Percentiles rank a stretch among this genome's conserved stretches.
Conservation (phyloP, 2,888 invertebrate species). For the Trachelus tabidus region DNA sequence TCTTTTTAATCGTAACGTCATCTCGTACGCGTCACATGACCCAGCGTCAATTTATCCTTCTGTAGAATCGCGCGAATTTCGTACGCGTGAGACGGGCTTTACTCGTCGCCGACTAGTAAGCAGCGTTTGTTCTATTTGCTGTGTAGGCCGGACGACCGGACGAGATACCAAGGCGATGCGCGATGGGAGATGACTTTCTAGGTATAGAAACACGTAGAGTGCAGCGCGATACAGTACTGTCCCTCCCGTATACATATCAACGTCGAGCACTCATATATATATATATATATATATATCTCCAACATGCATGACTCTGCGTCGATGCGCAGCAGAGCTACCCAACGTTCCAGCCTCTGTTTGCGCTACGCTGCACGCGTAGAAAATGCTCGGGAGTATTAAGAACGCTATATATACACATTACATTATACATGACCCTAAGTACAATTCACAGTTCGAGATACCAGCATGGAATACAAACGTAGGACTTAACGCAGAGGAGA, state of each 20-base stretch:
- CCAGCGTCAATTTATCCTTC: neutral
- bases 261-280: neutral
- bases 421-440: neutral
- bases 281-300: neutral
- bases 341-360: neutral
- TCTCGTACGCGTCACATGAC: neutral
- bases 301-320: conserved; percentile 12
- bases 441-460: neutral
- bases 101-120: neutral
- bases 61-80: neutral
- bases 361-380: neutral
- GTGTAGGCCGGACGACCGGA: conserved; percentile 21
- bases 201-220: conserved; percentile 32
- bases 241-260: neutral
- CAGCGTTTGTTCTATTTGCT: conserved; percentile 2
- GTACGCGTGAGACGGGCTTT: neutral
- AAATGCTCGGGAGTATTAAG: neutral
- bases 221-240: conserved; percentile 22
- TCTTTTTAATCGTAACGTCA: neutral
- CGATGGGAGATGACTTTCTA: conserved; percentile 41
- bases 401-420: neutral
- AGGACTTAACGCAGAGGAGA: neutral
- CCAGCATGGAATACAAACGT: neutral
- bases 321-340: neutral
- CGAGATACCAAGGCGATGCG: conserved; percentile 11